Percentiles rank a stretch among this genome's conserved stretches.
These are phyloP conservation scores for Gerosis bhagava DNA, from an alignment of 2,888 invertebrate genomes.

Conservation along the genomic window DNA sequence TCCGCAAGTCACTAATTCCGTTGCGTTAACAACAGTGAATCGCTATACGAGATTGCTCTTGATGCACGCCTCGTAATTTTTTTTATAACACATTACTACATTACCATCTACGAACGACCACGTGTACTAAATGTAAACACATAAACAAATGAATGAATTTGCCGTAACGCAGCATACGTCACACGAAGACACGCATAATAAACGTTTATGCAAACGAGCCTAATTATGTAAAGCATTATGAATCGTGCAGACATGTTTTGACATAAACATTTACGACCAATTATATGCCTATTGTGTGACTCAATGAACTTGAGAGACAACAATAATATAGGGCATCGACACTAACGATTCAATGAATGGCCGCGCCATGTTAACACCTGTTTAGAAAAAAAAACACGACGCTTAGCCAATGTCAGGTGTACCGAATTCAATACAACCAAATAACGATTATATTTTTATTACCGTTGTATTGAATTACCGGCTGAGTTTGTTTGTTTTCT, in stretches of 20 bases:
- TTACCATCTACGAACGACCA: conserved; percentile 67
- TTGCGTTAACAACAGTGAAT: too few relatives aligned
- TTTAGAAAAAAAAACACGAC: conserved; percentile 61
- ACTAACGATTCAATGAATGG: conserved; percentile 50
- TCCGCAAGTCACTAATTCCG: too few relatives aligned
- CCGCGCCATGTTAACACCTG: conserved; percentile 58
- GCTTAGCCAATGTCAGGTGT: conserved; percentile 61
- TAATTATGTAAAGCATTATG: conserved; percentile 78
- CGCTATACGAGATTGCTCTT: too few relatives aligned
- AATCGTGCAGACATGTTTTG: conserved; percentile 68
- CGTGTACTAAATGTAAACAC: conserved; percentile 73
- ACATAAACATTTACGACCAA: conserved; percentile 72
- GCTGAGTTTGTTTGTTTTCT: conserved; percentile 40
- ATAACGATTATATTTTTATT: conserved; percentile 60
- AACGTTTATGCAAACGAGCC: conserved; percentile 76
- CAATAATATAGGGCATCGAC: conserved; percentile 79
- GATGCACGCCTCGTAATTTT: conserved; percentile 45
- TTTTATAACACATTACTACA: conserved; percentile 58
- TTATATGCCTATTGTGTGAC: conserved; percentile 74
- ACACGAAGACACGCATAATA: conserved; percentile 75
- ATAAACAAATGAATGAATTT: conserved; percentile 76
- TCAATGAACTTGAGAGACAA: conserved; percentile 76
- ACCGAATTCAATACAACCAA: conserved; percentile 57
- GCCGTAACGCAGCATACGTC: conserved; percentile 66
- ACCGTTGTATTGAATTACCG: conserved; percentile 41